Evolutionary conservation across 2,888 invertebrate genomes (phyloP).

Genomic region (Adela reaumurella): DNA sequence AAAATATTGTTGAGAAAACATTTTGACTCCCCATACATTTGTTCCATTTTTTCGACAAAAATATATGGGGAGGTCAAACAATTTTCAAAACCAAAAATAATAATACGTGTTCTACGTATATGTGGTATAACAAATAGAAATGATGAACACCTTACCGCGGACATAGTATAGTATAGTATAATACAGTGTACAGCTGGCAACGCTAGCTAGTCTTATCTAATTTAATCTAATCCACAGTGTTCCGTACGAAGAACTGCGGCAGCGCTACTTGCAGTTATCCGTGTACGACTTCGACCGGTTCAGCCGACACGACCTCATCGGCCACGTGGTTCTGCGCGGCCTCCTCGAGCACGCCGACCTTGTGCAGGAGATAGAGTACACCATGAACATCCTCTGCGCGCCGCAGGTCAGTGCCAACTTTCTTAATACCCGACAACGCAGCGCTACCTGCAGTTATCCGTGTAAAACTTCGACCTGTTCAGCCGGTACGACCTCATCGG

Average conservation of each 20-base stretch:
- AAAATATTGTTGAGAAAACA: no score
- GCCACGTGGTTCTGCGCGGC: constrained; percentile 78
- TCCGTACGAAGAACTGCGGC: constrained; percentile 68
- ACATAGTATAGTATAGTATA: no score
- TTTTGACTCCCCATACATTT: no score
- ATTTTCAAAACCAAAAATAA: no score
- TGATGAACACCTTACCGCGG: no score
- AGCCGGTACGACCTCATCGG: constrained; percentile 85
- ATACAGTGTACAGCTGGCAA: no score
- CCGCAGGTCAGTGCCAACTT: constrained; percentile 62
- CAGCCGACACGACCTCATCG: constrained; percentile 82
- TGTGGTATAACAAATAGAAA: no score
- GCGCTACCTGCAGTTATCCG: constrained; percentile 78
- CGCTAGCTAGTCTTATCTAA: no score
- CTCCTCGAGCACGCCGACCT: constrained; percentile 74
- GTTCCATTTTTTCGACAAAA: no score
- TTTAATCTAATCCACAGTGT: constrained; percentile 59
- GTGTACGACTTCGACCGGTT: constrained; percentile 88
- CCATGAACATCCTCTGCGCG: constrained; percentile 78
- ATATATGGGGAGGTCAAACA: no score
- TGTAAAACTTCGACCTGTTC: constrained; percentile 87
- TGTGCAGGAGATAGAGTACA: constrained; percentile 77
- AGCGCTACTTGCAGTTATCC: constrained; percentile 78
- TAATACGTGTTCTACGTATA: no score
- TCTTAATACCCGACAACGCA: no score